These are phyloP conservation scores for Tachina grossa DNA, from an alignment of 2,888 invertebrate species.

Conservation along the genomic window DNA sequence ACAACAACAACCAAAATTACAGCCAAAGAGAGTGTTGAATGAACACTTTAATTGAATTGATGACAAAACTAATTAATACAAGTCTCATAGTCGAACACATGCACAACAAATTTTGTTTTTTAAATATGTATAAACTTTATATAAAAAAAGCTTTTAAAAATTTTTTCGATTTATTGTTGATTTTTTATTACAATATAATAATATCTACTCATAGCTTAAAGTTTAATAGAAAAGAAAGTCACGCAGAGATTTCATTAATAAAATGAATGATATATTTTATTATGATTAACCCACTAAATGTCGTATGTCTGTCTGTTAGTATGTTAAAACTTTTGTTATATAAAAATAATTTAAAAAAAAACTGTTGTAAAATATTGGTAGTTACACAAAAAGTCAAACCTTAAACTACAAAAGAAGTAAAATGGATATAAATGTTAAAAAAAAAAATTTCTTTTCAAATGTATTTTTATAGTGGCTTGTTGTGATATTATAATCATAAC, in stretches of 20 bases:
- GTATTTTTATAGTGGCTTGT: too few species aligned
- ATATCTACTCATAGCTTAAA: conserved; percentile 10
- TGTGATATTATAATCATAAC: too few species aligned
- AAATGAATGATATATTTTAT: not conserved
- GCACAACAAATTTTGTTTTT: not conserved
- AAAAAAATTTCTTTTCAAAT: too few species aligned
- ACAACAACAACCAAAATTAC: conserved; percentile 7
- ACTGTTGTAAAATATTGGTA: too few species aligned
- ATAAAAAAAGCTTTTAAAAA: not conserved
- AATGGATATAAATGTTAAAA: too few species aligned
- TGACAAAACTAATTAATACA: conserved; percentile 26
- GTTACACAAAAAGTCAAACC: too few species aligned
- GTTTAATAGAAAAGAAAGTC: conserved; percentile 22
- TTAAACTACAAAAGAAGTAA: too few species aligned
- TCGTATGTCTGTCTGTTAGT: not conserved
- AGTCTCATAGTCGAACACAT: not conserved
- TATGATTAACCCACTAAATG: conserved; percentile 13
- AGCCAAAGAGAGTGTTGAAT: not conserved
- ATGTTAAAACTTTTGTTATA: not conserved
- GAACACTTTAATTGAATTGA: conserved; percentile 19
- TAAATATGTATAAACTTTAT: not conserved
- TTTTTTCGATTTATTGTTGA: not conserved
- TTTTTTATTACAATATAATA: not conserved
- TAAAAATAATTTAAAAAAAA: not conserved
- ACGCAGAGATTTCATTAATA: conserved; percentile 33